phyloP scores from a whole-genome alignment of 1,140 invertebrate genomes.

The Wiebesia pumilae region DNA sequence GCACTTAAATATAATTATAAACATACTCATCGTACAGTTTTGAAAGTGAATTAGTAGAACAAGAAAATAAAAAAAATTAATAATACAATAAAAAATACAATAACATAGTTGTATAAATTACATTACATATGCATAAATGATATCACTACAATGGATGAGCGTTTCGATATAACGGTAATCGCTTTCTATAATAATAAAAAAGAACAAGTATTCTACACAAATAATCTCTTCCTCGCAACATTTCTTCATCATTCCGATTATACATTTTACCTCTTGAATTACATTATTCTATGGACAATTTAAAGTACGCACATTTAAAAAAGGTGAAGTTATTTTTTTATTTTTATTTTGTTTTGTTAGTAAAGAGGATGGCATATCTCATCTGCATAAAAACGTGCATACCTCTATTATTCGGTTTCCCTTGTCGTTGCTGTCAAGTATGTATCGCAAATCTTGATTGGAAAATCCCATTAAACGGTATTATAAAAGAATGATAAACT shows the following conservation, averaged over 20 bases:
- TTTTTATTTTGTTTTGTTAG: not conserved
- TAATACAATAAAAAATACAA: conserved; percentile 32
- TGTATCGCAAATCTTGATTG: not conserved
- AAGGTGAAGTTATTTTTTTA: not conserved
- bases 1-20: conserved; percentile 3
- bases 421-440: not conserved
- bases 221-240: conserved; percentile 20
- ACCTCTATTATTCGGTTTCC: not conserved
- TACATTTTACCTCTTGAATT: not conserved
- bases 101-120: conserved; percentile 42
- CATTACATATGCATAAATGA: conserved; percentile 20
- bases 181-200: conserved; percentile 32
- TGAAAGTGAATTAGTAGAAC: conserved; percentile 1
- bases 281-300: conserved; percentile 12
- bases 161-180: conserved; percentile 24
- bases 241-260: conserved; percentile 11
- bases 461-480: not conserved
- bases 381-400: conserved; percentile 9
- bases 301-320: conserved; percentile 14
- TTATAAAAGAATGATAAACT: not conserved
- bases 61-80: not conserved
- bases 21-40: conserved; percentile 14
- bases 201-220: conserved; percentile 30
- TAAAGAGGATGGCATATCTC: conserved; percentile 2
- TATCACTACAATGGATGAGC: conserved; percentile 19